Conservation (phyloP, 2,888 invertebrate species). For the Synanthedon myopaeformis region DNA sequence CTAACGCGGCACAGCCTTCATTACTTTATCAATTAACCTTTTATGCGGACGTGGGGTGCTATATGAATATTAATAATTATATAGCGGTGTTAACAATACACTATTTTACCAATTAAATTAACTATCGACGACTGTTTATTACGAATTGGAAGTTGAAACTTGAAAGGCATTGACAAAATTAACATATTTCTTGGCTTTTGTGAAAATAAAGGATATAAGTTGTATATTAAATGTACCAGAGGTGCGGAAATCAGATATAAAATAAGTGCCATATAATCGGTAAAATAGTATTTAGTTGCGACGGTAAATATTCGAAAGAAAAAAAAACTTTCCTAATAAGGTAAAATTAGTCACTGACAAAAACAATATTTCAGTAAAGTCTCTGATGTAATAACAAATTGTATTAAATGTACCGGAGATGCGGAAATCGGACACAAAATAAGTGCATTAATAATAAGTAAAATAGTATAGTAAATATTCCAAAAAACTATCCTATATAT, state of each 20-base stretch:
- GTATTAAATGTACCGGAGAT: slow-evolving; percentile 17
- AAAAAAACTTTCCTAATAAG: too few relatives aligned
- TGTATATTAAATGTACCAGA: slow-evolving; percentile 14
- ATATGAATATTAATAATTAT: not conserved
- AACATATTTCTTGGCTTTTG: too few relatives aligned
- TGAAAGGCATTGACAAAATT: too few relatives aligned
- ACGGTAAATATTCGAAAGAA: slow-evolving; percentile 10
- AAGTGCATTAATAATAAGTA: slow-evolving; percentile 29
- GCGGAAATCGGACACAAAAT: slow-evolving; percentile 33
- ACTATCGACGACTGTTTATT: too few relatives aligned
- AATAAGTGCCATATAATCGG: slow-evolving; percentile 35
- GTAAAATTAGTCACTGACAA: too few relatives aligned
- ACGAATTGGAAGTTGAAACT: too few relatives aligned
- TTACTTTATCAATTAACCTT: slow-evolving; percentile 22
- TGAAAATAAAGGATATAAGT: too few relatives aligned
- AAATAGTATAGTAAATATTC: slow-evolving; percentile 27
- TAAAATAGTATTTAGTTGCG: slow-evolving; percentile 30
- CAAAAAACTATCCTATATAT: slow-evolving; percentile 24
- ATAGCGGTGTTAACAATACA: not conserved
- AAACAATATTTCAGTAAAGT: too few relatives aligned
- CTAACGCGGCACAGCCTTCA: slow-evolving; percentile 11
- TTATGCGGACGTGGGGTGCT: not conserved
- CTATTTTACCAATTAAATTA: too few relatives aligned
- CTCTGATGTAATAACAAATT: too few relatives aligned
- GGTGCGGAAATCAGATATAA: slow-evolving; percentile 31